Conservation (phyloP, 2,888 invertebrate genomes). For the Calameuta idolon region DNA sequence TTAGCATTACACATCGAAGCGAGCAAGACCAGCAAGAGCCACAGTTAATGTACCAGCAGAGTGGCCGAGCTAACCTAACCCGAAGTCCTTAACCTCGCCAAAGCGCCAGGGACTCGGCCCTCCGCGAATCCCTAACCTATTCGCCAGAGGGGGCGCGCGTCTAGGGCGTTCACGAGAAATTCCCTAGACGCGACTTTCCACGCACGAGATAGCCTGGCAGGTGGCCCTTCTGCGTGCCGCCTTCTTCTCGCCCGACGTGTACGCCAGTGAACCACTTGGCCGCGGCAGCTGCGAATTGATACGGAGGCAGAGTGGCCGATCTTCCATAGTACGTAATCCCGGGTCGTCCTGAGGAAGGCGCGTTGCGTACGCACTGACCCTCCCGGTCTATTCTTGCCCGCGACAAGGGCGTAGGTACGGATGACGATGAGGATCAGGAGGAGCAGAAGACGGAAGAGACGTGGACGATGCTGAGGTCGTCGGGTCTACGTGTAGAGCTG, state of each 20-base stretch:
- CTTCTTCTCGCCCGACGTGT: neutral
- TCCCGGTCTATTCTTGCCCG: neutral
- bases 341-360: neutral
- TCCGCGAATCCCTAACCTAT: neutral
- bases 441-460: neutral
- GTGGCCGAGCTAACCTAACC: neutral
- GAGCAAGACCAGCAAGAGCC: neutral
- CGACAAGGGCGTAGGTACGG: neutral
- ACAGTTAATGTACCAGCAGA: neutral
- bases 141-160: neutral
- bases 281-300: neutral
- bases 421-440: neutral
- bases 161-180: slow-evolving; percentile 15
- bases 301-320: neutral
- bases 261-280: neutral
- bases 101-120: neutral
- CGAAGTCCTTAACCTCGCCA: neutral
- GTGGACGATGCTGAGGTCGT: neutral
- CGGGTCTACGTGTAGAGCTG: neutral
- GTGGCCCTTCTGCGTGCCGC: neutral
- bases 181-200: slow-evolving; percentile 26
- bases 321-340: neutral
- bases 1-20: neutral
- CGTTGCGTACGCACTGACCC: neutral
- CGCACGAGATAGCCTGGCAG: neutral